Percentiles rank a stretch among this genome's conserved stretches.
Evolutionary conservation across 2,888 invertebrate genomes (phyloP).

Genomic region (Calliopum simillimum): DNA sequence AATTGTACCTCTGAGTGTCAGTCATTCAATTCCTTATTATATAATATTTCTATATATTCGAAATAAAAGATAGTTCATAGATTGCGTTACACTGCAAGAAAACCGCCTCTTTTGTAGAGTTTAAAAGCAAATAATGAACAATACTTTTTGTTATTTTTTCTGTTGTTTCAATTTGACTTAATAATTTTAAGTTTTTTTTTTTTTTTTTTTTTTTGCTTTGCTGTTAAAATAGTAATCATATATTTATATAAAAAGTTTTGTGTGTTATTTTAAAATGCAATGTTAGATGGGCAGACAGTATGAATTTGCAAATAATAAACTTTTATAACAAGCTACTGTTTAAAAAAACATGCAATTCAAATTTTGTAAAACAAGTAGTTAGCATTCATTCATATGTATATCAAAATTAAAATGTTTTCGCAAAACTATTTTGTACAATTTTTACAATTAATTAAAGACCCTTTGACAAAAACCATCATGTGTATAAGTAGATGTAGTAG

Average conservation of each 20-base stretch:
- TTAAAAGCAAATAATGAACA: conserved; percentile 3
- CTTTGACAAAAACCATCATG: too few species aligned
- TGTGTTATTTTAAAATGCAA: conserved; percentile 49
- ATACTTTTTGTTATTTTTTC: neutral
- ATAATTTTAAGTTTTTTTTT: too few species aligned
- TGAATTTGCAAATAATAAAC: conserved; percentile 56
- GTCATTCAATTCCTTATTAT: conserved; percentile 62
- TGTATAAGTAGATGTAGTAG: too few species aligned
- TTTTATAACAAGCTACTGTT: conserved; percentile 5
- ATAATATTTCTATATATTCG: neutral
- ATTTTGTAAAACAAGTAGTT: neutral
- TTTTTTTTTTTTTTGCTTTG: too few species aligned
- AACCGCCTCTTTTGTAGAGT: conserved; percentile 2
- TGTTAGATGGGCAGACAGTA: conserved; percentile 65
- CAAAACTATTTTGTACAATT: too few species aligned
- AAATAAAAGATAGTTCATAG: neutral
- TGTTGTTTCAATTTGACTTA: neutral
- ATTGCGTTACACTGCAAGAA: conserved; percentile 3
- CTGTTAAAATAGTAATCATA: neutral
- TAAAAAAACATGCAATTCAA: neutral
- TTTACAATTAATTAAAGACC: too few species aligned
- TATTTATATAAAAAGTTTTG: conserved; percentile 8
- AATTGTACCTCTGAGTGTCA: conserved; percentile 62
- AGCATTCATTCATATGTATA: neutral
- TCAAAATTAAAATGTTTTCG: too few species aligned